Percentiles rank a stretch among this genome's conserved stretches.
phyloP scores from a whole-genome alignment of 2,888 invertebrate genomes.

The Cremastinae sp. region DNA sequence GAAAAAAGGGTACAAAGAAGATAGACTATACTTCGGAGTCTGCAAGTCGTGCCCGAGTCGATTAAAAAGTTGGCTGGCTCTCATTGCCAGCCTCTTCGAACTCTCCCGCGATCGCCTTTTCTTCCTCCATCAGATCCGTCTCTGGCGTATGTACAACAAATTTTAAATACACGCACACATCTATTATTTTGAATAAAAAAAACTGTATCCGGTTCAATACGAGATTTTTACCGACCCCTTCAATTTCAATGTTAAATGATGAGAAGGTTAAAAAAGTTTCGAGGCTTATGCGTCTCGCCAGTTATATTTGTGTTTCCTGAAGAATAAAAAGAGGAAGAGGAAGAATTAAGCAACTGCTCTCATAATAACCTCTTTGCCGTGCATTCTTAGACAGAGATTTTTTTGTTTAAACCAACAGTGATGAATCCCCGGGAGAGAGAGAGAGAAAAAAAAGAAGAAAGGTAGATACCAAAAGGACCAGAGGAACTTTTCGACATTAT shows the following conservation, averaged over 20 bases:
- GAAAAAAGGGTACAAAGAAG: slow-evolving; percentile 32
- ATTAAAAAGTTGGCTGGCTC: slow-evolving; percentile 54
- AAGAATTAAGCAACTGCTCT: background rate
- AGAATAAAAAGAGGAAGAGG: slow-evolving; percentile 1
- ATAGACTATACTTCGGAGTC: slow-evolving; percentile 45
- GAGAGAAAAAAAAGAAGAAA: slow-evolving; percentile 26
- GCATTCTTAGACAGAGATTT: slow-evolving; percentile 50
- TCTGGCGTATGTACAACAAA: background rate
- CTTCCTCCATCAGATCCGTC: background rate
- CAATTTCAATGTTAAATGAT: background rate
- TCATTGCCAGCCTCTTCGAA: slow-evolving; percentile 20
- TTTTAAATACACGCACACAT: too few species aligned
- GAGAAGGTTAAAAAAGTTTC: slow-evolving; percentile 8
- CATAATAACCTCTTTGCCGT: slow-evolving; percentile 1
- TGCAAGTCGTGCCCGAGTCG: slow-evolving; percentile 41
- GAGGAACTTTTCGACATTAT: slow-evolving; percentile 73
- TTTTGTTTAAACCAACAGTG: slow-evolving; percentile 61
- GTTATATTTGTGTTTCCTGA: background rate
- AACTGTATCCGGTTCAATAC: too few species aligned
- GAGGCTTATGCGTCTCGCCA: background rate
- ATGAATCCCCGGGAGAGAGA: slow-evolving; percentile 65
- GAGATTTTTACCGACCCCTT: too few species aligned
- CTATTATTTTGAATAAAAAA: too few species aligned
- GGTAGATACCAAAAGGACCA: slow-evolving; percentile 48
- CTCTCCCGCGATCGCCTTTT: slow-evolving; percentile 32